phyloP scores from a whole-genome alignment of 2,888 invertebrate species.

The Linyphia triangularis region DNA sequence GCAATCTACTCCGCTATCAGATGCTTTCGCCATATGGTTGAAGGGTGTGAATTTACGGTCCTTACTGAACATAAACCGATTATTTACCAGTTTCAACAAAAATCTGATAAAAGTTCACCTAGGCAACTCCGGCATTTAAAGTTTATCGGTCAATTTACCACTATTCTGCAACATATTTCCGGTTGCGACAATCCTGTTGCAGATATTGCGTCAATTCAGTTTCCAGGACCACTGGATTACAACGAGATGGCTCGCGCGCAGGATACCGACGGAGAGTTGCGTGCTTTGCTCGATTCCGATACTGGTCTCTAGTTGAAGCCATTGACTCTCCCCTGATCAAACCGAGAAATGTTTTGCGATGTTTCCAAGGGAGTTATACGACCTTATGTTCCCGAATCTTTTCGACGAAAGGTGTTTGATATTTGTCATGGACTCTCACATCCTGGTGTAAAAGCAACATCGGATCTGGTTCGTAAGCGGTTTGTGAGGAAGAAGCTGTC shows the following conservation, averaged over 20 bases:
- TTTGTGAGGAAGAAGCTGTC: neutral
- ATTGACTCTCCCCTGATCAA: too few relatives aligned
- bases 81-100: neutral
- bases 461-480: neutral
- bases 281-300: too few relatives aligned
- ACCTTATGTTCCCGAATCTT: neutral
- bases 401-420: neutral
- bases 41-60: slow-evolving; percentile 18
- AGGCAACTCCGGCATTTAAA: slow-evolving; percentile 79
- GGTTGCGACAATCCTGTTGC: slow-evolving; percentile 3
- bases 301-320: too few relatives aligned
- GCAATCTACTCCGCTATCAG: slow-evolving; percentile 76
- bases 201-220: neutral
- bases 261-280: too few relatives aligned
- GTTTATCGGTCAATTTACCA: neutral
- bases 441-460: neutral
- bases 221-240: neutral
- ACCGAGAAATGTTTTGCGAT: too few relatives aligned
- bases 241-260: too few relatives aligned
- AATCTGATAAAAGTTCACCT: slow-evolving; percentile 76
- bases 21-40: slow-evolving; percentile 76
- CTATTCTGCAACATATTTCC: neutral
- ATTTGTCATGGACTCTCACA: neutral
- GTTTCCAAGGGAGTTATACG: neutral
- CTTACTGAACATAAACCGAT: slow-evolving; percentile 76